These are phyloP conservation scores for Lobophora halterata DNA, from an alignment of 2,888 invertebrate genomes.

Conservation along the genomic window DNA sequence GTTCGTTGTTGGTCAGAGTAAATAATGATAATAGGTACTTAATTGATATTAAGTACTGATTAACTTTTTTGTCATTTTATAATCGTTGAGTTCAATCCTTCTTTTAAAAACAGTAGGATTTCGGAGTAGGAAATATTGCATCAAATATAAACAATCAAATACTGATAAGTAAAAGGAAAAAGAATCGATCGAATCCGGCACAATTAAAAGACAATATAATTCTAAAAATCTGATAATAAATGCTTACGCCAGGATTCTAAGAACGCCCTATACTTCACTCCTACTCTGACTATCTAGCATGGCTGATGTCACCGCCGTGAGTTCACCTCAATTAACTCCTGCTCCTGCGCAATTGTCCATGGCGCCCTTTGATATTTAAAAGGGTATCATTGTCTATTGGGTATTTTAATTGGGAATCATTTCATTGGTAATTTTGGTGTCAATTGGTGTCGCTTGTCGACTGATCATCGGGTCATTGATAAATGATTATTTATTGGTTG, in stretches of 20 bases:
- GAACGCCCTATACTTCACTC: not conserved
- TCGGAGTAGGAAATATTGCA: too few relatives aligned
- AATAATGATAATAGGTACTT: too few relatives aligned
- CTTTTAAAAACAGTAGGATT: too few relatives aligned
- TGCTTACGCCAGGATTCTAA: not conserved
- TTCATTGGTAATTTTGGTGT: constrained; percentile 13
- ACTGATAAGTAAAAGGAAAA: too few relatives aligned
- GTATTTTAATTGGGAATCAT: constrained; percentile 16
- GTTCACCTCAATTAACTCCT: constrained; percentile 46
- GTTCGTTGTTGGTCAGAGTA: too few relatives aligned
- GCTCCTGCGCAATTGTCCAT: constrained; percentile 37
- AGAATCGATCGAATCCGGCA: too few relatives aligned
- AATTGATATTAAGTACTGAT: too few relatives aligned
- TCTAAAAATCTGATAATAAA: too few relatives aligned
- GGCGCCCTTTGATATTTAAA: constrained; percentile 16
- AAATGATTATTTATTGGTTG: constrained; percentile 3
- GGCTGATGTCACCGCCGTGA: constrained; percentile 39
- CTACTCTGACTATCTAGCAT: constrained; percentile 2
- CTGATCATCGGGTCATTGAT: constrained; percentile 2
- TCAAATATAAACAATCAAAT: too few relatives aligned
- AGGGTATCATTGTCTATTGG: constrained; percentile 17
- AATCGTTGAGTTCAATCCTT: too few relatives aligned
- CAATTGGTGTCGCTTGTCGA: constrained; percentile 10
- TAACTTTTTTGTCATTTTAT: too few relatives aligned
- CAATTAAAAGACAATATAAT: too few relatives aligned